Evolutionary conservation across 1,140 invertebrate genomes (phyloP).

Genomic region (Oedothorax gibbosus): DNA sequence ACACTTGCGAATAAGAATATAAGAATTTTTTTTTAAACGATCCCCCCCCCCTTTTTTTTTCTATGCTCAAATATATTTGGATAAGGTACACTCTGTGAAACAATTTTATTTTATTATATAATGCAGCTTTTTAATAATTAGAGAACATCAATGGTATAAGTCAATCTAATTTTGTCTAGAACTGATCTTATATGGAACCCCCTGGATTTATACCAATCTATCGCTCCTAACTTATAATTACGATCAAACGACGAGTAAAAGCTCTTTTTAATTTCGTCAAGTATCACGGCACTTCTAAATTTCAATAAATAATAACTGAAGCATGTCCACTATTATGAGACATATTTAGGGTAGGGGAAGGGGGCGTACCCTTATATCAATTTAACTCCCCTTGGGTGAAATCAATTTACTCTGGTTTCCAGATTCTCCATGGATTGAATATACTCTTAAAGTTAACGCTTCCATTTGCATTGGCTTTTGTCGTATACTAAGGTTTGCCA

Average conservation of each 20-base stretch:
- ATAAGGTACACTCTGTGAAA: too few relatives aligned
- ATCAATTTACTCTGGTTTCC: conserved; percentile 42
- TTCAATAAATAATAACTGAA: conserved; percentile 49
- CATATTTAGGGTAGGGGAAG: conserved; percentile 26
- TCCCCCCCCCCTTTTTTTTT: too few relatives aligned
- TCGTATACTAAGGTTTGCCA: conserved; percentile 28
- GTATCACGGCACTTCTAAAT: conserved; percentile 22
- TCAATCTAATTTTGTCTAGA: too few relatives aligned
- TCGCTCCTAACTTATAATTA: too few relatives aligned
- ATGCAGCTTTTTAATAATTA: too few relatives aligned
- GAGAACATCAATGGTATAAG: too few relatives aligned
- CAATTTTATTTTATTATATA: too few relatives aligned
- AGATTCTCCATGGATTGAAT: conserved; percentile 12
- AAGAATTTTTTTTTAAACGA: too few relatives aligned
- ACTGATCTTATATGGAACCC: too few relatives aligned
- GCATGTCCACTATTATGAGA: conserved; percentile 24
- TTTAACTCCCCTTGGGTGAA: conserved; percentile 19
- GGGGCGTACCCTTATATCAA: neutral
- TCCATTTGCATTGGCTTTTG: conserved; percentile 29
- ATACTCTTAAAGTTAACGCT: conserved; percentile 43
- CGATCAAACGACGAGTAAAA: neutral
- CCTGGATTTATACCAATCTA: too few relatives aligned
- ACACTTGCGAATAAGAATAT: too few relatives aligned
- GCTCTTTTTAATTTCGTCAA: neutral
- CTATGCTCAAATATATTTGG: too few relatives aligned